phyloP scores from a whole-genome alignment of 2,888 invertebrate species.

The Caenorhabditis sp. region DNA sequence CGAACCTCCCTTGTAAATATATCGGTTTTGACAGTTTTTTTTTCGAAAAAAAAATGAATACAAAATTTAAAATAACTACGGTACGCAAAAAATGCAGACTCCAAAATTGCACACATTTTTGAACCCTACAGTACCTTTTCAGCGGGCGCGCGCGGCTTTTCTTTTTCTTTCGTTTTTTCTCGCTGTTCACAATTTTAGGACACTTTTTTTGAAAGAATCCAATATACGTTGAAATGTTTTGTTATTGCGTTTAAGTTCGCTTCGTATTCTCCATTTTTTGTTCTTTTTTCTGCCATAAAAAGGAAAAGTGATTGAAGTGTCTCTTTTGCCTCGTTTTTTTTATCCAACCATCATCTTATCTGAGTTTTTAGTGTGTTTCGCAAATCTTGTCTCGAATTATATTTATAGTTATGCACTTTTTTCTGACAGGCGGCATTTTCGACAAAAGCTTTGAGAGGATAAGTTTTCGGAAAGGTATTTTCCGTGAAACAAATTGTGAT shows the following conservation, averaged over 20 bases:
- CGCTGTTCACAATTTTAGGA: background rate
- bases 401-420: background rate
- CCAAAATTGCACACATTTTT: background rate
- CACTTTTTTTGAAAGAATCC: background rate
- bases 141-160: background rate
- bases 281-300: constrained; percentile 1
- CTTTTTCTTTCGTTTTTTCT: background rate
- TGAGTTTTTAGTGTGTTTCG: background rate
- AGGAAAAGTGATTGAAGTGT: constrained; percentile 1
- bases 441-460: no score
- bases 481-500: no score
- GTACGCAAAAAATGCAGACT: background rate
- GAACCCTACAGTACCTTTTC: background rate
- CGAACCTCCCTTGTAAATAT: no score
- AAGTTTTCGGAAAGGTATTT: no score
- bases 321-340: background rate
- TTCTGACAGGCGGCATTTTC: background rate
- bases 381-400: background rate
- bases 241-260: background rate
- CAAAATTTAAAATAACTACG: background rate
- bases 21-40: no score
- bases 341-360: constrained; percentile 1
- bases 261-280: background rate
- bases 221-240: background rate
- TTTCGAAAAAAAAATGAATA: no score